phyloP scores from a whole-genome alignment of 2,888 invertebrate species.

The Papilio elwesi region DNA sequence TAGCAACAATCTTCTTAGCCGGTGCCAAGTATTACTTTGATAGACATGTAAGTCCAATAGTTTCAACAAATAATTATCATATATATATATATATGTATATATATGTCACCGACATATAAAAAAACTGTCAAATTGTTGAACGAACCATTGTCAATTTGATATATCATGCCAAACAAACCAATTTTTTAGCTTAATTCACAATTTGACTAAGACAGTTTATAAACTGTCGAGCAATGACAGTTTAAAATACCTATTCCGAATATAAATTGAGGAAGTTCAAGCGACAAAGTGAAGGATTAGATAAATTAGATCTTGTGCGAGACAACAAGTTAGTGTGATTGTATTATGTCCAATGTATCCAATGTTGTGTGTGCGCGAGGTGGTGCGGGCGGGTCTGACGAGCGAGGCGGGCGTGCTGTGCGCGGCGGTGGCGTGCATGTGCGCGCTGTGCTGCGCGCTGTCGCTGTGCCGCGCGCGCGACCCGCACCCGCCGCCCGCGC shows the following conservation, averaged over 20 bases:
- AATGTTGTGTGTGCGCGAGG: slow-evolving; percentile 45
- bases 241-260: too few species aligned
- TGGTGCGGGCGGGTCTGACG: slow-evolving; percentile 69
- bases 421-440: slow-evolving; percentile 85
- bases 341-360: not conserved
- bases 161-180: too few species aligned
- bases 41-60: slow-evolving; percentile 77
- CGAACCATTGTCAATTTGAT: too few species aligned
- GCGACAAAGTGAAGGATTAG: too few species aligned
- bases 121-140: too few species aligned
- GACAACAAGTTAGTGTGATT: too few species aligned
- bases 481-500: slow-evolving; percentile 63
- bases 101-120: slow-evolving; percentile 10
- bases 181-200: too few species aligned
- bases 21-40: slow-evolving; percentile 90
- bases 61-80: not conserved
- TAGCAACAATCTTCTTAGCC: slow-evolving; percentile 88
- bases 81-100: not conserved
- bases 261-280: too few species aligned
- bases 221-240: too few species aligned
- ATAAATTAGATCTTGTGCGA: too few species aligned
- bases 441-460: slow-evolving; percentile 86
- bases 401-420: slow-evolving; percentile 86
- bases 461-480: slow-evolving; percentile 81
- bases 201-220: too few species aligned